phyloP scores from a whole-genome alignment of 2,888 invertebrate species.

The Harmothoe impar region DNA sequence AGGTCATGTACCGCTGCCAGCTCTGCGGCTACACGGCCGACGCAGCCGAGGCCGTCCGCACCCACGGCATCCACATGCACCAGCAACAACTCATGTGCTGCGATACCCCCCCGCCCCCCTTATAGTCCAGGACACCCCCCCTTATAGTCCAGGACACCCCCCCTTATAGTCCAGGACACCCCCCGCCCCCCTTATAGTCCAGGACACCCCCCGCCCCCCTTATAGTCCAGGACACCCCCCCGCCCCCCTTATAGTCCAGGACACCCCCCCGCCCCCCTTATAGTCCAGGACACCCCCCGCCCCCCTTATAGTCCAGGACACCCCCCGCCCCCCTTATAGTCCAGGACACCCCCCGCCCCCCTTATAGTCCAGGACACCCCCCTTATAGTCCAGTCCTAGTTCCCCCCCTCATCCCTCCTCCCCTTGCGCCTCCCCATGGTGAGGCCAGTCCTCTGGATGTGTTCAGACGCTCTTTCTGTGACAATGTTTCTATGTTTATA shows the following conservation, averaged over 20 bases:
- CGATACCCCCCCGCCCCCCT: background rate
- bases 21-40: conserved; percentile 69
- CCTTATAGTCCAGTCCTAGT: too few species aligned
- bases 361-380: too few species aligned
- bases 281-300: too few species aligned
- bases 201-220: too few species aligned
- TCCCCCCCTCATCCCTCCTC: background rate
- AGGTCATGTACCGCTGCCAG: conserved; percentile 69
- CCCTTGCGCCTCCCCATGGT: background rate
- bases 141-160: background rate
- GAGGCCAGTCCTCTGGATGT: conserved; percentile 18
- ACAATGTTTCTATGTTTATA: conserved; percentile 52
- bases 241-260: background rate
- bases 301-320: too few species aligned
- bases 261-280: too few species aligned
- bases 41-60: conserved; percentile 65
- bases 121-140: background rate
- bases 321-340: too few species aligned
- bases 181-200: too few species aligned
- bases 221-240: too few species aligned
- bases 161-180: background rate
- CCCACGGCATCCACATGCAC: conserved; percentile 66
- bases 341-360: too few species aligned
- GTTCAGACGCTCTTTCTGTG: conserved; percentile 41
- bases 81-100: conserved; percentile 65